A percentile compares a stretch with the other conserved stretches of the same genome.
Conservation (phyloP, 2,113 vertebrate genomes). For the Charadrius vociferus region DNA sequence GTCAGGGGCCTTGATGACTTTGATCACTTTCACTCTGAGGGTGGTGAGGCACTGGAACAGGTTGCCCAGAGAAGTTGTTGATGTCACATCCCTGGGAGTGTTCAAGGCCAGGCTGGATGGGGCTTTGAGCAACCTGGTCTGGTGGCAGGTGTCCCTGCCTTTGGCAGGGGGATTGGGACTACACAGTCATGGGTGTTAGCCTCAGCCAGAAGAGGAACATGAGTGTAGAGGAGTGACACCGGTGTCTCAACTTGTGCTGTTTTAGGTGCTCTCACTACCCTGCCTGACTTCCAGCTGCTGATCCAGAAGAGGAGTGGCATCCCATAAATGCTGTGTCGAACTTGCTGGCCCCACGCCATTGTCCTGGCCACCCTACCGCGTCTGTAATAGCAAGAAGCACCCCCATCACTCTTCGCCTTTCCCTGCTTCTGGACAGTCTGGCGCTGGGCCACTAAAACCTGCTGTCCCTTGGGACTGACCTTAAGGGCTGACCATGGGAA, state of each 20-base stretch:
- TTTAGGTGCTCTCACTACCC: neutral
- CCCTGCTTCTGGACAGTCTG: neutral
- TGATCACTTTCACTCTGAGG: no score
- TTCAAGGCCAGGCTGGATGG: no score
- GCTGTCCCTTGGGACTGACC: neutral
- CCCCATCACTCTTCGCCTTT: neutral
- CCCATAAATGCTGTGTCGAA: neutral
- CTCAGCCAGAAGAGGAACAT: neutral
- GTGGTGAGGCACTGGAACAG: no score
- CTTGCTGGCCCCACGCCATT: neutral
- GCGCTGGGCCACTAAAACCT: neutral
- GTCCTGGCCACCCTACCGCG: rapidly evolving
- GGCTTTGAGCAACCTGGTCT: no score
- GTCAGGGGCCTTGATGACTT: neutral
- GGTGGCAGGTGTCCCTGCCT: no score
- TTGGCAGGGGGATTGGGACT: neutral
- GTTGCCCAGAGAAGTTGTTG: no score
- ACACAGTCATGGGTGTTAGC: neutral
- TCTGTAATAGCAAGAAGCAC: neutral
- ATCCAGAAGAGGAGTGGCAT: neutral
- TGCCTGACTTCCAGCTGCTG: neutral
- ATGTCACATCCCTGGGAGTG: no score
- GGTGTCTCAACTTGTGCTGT: neutral
- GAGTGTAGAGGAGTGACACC: neutral
- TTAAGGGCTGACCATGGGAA: neutral